Evolutionary conservation across 2,888 invertebrate species (phyloP), one percentile per base, ranked within the genome.

Genomic region (Podabrus alpinus): DNA sequence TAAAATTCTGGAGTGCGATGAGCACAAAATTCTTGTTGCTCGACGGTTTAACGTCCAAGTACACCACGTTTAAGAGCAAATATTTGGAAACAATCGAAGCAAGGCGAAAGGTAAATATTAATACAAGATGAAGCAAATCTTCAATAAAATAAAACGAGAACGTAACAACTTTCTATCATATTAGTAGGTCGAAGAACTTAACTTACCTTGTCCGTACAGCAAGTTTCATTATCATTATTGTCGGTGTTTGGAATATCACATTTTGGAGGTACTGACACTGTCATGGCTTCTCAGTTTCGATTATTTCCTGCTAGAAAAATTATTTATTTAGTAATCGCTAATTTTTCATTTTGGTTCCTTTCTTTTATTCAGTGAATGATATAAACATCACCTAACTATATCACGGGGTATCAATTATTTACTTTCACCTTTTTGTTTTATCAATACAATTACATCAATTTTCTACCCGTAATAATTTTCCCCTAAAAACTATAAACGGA

Each of bases 221-320:
- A 85, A 61, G 84, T 84, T 81, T 84, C 86, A 81, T 85, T 85
- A 78, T 82, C 85, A 81, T 83, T 83, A 71, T 83, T 82, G 71
- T 84, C 84, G 15, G 81, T 81, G 69, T 83, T 83, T 69, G 82
- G 77, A 67, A 86, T 77, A 79, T 85, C 85, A 72, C 83, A 82
- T 79, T 85, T 84, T 9, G 84, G 78, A n/a, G 79, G 75, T 66
- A 85, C 79, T 62, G 84, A 82, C 21, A 86, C 85, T 9, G 86
- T 86, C 86, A 86, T 86, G 59, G 60, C 64, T 21, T 29, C 15
- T n/a, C 59, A 59, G 13, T 9, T 66, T 60, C 19, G 62, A 15
- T 71, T 64, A 16, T 25, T 71, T 71, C 67, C 68, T 68, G 59
- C 66, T 59, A n/a, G 59, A 69, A 71, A 45, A 45, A 45, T 9